Conservation (phyloP, 1,140 invertebrate genomes). For the Sipha flava region DNA sequence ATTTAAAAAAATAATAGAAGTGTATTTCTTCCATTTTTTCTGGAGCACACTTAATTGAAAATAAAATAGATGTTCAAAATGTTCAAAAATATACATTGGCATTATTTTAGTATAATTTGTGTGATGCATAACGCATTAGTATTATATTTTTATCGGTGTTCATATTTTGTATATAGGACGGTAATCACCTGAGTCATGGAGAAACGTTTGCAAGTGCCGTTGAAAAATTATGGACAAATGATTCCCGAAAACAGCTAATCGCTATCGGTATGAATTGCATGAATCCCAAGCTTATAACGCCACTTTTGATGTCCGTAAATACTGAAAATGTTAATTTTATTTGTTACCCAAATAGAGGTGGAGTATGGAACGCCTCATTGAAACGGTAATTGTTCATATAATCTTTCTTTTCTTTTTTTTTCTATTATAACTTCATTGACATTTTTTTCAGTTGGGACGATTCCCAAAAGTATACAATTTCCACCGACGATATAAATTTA, state of each 20-base stretch:
- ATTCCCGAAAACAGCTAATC: constrained; percentile 55
- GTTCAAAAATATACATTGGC: no score
- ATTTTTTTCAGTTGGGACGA: neutral
- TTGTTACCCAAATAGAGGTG: constrained; percentile 66
- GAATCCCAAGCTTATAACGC: constrained; percentile 51
- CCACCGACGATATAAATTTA: neutral
- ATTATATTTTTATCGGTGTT: no score
- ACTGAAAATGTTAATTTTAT: constrained; percentile 51
- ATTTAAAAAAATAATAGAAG: no score
- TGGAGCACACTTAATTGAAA: no score
- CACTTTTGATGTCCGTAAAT: constrained; percentile 50
- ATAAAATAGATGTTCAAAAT: no score
- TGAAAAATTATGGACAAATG: constrained; percentile 53
- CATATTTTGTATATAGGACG: constrained; percentile 51
- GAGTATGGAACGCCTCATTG: constrained; percentile 40
- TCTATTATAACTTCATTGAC: neutral
- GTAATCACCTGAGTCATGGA: constrained; percentile 59
- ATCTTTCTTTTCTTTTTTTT: neutral
- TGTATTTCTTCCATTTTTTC: no score
- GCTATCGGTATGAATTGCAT: constrained; percentile 84
- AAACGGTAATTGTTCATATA: constrained; percentile 32
- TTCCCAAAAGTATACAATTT: neutral
- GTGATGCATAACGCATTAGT: no score
- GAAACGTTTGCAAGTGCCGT: constrained; percentile 60
- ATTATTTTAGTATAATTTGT: no score